Evolutionary conservation across 2,888 invertebrate species (phyloP).

Genomic region (Liopterus haemorrhoidalis): DNA sequence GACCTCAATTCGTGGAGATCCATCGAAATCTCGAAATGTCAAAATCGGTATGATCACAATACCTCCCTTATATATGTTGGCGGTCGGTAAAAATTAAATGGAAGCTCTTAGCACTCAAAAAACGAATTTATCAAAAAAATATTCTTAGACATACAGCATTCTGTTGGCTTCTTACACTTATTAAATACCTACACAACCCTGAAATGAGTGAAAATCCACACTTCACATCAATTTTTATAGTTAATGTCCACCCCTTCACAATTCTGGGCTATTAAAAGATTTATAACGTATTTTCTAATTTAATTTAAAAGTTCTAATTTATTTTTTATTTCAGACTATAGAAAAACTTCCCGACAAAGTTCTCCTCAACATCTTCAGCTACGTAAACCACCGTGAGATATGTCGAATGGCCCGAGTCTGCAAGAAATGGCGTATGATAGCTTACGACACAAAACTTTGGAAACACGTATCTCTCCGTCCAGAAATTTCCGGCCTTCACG

Average conservation of each 20-base stretch:
- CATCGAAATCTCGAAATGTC: too few relatives aligned
- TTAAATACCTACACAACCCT: too few relatives aligned
- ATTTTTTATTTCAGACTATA: conserved; percentile 66
- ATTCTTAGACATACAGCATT: too few relatives aligned
- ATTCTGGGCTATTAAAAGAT: background rate
- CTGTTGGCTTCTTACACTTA: too few relatives aligned
- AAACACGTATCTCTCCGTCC: conserved; percentile 92
- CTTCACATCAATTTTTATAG: background rate
- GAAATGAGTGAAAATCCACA: background rate
- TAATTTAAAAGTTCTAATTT: conserved; percentile 10
- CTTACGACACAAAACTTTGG: conserved; percentile 94
- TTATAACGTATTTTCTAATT: background rate
- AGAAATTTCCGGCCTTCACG: conserved; percentile 91
- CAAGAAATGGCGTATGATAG: conserved; percentile 91
- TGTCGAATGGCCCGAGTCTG: conserved; percentile 91
- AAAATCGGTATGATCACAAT: too few relatives aligned
- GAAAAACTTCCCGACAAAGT: conserved; percentile 97
- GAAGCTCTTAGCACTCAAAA: too few relatives aligned
- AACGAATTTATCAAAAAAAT: too few relatives aligned
- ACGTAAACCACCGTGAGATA: conserved; percentile 88
- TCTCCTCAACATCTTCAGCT: conserved; percentile 87
- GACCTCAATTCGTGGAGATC: too few relatives aligned
- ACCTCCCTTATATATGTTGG: too few relatives aligned
- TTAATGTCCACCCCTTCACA: background rate
- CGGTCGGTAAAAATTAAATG: too few relatives aligned